Conservation (phyloP, 2,888 invertebrate genomes). For the Neoitamus cyanurus region DNA sequence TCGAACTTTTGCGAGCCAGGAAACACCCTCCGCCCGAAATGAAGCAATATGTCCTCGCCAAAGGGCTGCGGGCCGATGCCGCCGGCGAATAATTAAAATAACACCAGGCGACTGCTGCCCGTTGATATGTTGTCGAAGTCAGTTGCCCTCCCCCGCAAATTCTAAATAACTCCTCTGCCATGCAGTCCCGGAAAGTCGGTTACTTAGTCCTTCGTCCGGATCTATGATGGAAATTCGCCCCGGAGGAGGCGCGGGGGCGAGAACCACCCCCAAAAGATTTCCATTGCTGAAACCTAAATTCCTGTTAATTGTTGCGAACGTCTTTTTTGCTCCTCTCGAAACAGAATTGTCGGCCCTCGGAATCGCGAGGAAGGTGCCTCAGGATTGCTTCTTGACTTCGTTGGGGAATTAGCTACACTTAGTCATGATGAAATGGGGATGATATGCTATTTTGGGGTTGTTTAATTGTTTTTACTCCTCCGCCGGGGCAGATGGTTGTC, state of each 20-base stretch:
- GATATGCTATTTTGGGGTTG: slow-evolving; percentile 55
- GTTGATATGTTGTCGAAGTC: neutral
- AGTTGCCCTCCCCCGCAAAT: neutral
- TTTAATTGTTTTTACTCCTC: slow-evolving; percentile 52
- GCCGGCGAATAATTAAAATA: slow-evolving; percentile 44
- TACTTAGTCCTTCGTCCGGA: neutral
- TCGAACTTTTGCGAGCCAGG: neutral
- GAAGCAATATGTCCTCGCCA: slow-evolving; percentile 45
- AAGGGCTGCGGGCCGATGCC: neutral
- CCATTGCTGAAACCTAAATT: slow-evolving; percentile 37
- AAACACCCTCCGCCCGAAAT: slow-evolving; percentile 20
- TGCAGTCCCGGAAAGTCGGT: slow-evolving; percentile 11
- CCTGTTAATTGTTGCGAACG: slow-evolving; percentile 55
- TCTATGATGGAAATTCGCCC: neutral
- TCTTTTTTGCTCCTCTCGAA: slow-evolving; percentile 43
- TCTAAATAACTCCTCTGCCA: slow-evolving; percentile 7
- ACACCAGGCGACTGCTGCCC: neutral
- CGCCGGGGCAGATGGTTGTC: neutral
- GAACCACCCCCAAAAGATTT: slow-evolving; percentile 6
- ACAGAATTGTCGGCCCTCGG: neutral
- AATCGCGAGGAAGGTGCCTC: neutral
- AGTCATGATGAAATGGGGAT: slow-evolving; percentile 57
- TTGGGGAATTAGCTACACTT: slow-evolving; percentile 56
- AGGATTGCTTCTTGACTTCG: slow-evolving; percentile 43
- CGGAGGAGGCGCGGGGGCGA: neutral